Base-by-base conservation (phyloP, 2,888 invertebrate genomes). In the Orthosia incerta region DNA sequence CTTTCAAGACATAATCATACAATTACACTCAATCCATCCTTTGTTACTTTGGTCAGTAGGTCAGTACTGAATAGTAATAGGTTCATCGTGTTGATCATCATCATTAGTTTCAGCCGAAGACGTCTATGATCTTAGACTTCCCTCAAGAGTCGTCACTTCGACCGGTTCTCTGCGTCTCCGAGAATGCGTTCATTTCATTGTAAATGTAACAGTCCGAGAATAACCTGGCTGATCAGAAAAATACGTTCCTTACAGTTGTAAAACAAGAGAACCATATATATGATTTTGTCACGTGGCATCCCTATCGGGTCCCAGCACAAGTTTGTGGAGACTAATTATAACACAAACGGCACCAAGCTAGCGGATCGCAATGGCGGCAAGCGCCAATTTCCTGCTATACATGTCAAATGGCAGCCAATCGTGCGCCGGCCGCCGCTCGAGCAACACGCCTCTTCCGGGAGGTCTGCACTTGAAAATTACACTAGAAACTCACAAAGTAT, bases 381-480 rank as follows among this genome's bases (percentile, higher is more conserved):
- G 89, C 90, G 89, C 90, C 93, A 92, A 93, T 93, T 93, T 93
- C 92, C 93, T 90, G 92, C 89, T 90, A 91, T 93, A 91, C 91
- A 91, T 89, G 91, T 87, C 90, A 91, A 91, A 92, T 91, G 90
- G 89, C 90, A 85, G 90, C 89, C 92, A 91, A 91, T 93, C 89
- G 88, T 82, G 85, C 87, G 77, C 86, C 83, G 82, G 67, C 74
- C 76, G 74, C 68, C 74, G 76, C 71, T 76, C 66, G 74, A 61
- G 75, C 69, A 20, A 81, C 82, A 80, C 86, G 84, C 85, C 87
- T 80, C 84, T 86, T 87, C 74, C 87, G 86, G 84, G 83, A 82
- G 71, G 74, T 74, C 74, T 74, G 55, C 66, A 65, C 74, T 72
- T 81, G 62, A 71, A 84, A 76, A 81, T 84, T 79, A 76, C 65